Percentiles rank a stretch among this genome's conserved stretches.
Conservation (phyloP, 2,888 invertebrate species). For the Hipparchia semele region DNA sequence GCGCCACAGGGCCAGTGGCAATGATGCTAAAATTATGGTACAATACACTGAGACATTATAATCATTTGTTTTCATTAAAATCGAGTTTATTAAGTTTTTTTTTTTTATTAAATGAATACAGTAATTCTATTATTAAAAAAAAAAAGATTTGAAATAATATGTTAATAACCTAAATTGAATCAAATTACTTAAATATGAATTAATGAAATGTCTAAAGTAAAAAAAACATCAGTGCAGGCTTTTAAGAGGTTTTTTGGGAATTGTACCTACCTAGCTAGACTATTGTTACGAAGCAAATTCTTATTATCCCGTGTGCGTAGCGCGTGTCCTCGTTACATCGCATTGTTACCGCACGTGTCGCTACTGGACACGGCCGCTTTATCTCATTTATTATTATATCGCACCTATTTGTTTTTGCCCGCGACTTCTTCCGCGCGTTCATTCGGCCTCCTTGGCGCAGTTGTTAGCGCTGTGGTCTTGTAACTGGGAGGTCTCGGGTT, state of each 20-base stretch:
- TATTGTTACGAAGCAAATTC: no score
- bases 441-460: no score
- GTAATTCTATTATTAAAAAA: no score
- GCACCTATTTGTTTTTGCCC: background rate
- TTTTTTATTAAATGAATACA: background rate
- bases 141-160: no score
- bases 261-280: no score
- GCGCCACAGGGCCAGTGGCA: conserved; percentile 82
- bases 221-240: no score
- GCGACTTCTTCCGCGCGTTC: background rate
- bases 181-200: no score
- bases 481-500: no score
- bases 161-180: background rate
- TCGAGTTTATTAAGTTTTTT: background rate
- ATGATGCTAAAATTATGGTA: background rate
- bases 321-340: conserved; percentile 9
- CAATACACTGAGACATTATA: background rate
- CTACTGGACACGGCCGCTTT: background rate
- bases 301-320: background rate
- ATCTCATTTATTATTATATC: background rate
- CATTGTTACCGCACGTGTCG: conserved; percentile 4
- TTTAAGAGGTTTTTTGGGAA: no score
- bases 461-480: no score
- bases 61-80: background rate
- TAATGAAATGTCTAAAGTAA: no score